Percentiles rank a stretch among this genome's conserved stretches.
Evolutionary conservation across 1,140 invertebrate species (phyloP).

Genomic region (Hylaeus anthracinus): DNA sequence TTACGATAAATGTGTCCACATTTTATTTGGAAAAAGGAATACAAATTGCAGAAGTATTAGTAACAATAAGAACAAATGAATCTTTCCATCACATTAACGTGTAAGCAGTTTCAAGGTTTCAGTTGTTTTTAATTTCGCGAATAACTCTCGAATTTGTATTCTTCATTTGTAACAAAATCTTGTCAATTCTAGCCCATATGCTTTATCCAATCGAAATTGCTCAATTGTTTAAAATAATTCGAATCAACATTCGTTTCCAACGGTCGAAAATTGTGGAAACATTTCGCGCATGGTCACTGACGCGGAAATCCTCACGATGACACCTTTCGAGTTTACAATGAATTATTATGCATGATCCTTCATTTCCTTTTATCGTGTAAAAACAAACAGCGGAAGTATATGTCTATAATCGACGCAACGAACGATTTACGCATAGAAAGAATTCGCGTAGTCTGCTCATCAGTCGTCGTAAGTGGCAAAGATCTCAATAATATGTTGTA

Average conservation of each 20-base stretch:
- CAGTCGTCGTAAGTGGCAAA: conserved; percentile 21
- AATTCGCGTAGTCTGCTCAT: background rate
- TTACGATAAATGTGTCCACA: background rate
- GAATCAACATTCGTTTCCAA: background rate
- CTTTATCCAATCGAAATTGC: no score
- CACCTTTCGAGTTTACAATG: background rate
- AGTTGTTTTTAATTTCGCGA: no score
- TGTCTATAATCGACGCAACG: background rate
- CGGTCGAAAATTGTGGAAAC: background rate
- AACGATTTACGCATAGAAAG: conserved; percentile 2
- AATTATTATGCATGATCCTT: background rate
- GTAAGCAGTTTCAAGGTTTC: no score
- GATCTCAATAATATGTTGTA: conserved; percentile 20
- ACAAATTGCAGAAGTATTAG: no score
- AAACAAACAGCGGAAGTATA: conserved; percentile 6
- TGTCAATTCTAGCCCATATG: background rate
- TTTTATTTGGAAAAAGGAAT: no score
- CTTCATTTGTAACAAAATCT: no score
- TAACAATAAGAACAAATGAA: no score
- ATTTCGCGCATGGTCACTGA: background rate
- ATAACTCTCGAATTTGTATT: no score
- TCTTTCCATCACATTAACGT: no score
- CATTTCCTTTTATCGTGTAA: background rate
- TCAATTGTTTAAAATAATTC: background rate
- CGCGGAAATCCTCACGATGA: background rate